A percentile compares a stretch with the other conserved stretches of the same genome.
phyloP scores from a whole-genome alignment of 35 echinoderm and acorn worm species.

The Heliocidaris tuberculata region DNA sequence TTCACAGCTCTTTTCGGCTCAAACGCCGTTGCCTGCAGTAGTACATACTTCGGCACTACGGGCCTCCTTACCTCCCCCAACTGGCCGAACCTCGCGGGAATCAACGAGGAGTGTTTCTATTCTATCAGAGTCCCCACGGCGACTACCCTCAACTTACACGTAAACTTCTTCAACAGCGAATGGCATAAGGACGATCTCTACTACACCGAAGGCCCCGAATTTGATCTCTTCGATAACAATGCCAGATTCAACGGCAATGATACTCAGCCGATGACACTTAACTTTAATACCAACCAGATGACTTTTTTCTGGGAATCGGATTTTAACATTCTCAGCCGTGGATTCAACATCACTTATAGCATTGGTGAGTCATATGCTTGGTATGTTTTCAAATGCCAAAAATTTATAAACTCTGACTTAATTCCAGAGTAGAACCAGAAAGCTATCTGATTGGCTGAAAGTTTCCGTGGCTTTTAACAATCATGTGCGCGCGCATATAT shows the following conservation, averaged over 20 bases:
- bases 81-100: not conserved
- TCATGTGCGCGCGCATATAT: not conserved
- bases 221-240: not conserved
- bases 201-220: not conserved
- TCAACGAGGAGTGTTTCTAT: constrained; percentile 43
- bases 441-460: constrained; percentile 11
- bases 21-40: constrained; percentile 20
- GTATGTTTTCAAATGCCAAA: not conserved
- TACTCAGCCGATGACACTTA: not conserved
- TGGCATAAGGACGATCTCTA: constrained; percentile 38
- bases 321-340: constrained; percentile 32
- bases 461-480: not conserved
- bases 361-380: constrained; percentile 16
- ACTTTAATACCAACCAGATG: constrained; percentile 43
- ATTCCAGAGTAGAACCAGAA: not conserved
- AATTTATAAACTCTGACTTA: no score
- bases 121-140: constrained; percentile 43
- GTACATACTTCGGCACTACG: not conserved
- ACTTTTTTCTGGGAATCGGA: constrained; percentile 53
- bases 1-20: no score
- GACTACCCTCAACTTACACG: not conserved
- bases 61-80: constrained; percentile 44
- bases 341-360: constrained; percentile 46
- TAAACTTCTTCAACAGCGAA: constrained; percentile 32
- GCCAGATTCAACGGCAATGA: not conserved